Percentiles rank a stretch among this genome's conserved stretches.
Conservation (phyloP, 2,113 vertebrate genomes). For the Austrofundulus limnaeus region DNA sequence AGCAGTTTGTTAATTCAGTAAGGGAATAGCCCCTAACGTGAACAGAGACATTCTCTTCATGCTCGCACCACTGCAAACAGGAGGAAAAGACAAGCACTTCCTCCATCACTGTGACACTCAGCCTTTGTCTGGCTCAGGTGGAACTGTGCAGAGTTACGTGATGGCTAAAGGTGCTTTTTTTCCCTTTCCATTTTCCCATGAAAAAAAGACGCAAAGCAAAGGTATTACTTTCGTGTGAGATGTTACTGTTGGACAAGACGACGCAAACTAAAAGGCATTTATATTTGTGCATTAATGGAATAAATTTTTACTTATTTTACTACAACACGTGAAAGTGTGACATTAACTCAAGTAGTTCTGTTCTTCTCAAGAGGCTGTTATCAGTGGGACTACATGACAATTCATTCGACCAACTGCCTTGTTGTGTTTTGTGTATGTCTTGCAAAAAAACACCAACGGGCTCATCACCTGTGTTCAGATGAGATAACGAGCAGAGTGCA, state of each 20-base stretch:
- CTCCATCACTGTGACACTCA: slow-evolving; percentile 65
- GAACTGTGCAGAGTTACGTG: slow-evolving; percentile 62
- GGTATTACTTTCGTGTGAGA: slow-evolving; percentile 16
- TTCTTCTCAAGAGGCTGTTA: neutral
- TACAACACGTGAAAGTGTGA: neutral
- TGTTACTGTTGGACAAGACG: slow-evolving; percentile 3
- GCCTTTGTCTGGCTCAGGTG: slow-evolving; percentile 79
- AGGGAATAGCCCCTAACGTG: slow-evolving; percentile 71
- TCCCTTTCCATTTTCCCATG: slow-evolving; percentile 81
- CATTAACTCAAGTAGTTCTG: neutral
- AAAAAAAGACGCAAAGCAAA: slow-evolving; percentile 47
- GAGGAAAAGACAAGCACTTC: slow-evolving; percentile 79
- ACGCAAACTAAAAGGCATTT: neutral
- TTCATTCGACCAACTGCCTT: neutral
- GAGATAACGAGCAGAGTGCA: slow-evolving; percentile 24
- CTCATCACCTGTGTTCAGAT: slow-evolving; percentile 10
- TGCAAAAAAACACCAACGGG: neutral
- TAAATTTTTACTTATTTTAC: neutral
- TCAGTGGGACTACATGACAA: neutral
- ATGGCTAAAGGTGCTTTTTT: slow-evolving; percentile 52
- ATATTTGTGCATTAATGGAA: neutral
- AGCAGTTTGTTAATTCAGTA: slow-evolving; percentile 74
- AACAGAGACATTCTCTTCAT: slow-evolving; percentile 71
- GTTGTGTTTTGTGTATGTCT: neutral
- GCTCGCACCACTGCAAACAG: slow-evolving; percentile 71